A percentile compares a stretch with the other conserved stretches of the same genome.
These are phyloP conservation scores for Volucella bombylans DNA, from an alignment of 2,888 invertebrate genomes.

Conservation along the genomic window DNA sequence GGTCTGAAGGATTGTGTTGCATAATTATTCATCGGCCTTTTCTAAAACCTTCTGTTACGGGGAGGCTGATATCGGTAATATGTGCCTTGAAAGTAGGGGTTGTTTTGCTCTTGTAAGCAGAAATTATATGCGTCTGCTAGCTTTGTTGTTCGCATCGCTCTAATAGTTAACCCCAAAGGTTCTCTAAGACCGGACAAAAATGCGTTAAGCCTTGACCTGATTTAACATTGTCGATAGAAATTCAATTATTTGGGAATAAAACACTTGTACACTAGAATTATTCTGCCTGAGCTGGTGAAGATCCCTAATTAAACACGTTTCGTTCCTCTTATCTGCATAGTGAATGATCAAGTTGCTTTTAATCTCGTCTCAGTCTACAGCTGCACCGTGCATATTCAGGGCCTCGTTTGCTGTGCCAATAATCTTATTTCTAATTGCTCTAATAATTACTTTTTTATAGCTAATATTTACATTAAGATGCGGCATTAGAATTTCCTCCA, in stretches of 20 bases:
- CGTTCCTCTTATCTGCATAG: no score
- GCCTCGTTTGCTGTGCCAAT: conserved; percentile 54
- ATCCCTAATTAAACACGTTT: conserved; percentile 35
- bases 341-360: conserved; percentile 23
- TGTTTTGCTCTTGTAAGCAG: conserved; percentile 59
- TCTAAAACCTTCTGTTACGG: no score
- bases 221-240: conserved; percentile 48
- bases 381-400: conserved; percentile 54
- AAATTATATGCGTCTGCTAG: conserved; percentile 38
- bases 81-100: no score
- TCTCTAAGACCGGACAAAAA: conserved; percentile 44
- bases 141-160: conserved; percentile 35
- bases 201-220: conserved; percentile 40
- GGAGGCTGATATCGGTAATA: no score
- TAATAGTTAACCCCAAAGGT: conserved; percentile 37
- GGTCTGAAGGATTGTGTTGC: no score
- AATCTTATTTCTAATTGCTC: no score
- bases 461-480: no score
- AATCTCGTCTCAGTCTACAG: conserved; percentile 32
- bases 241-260: conserved; percentile 50
- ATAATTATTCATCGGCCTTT: no score
- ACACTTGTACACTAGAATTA: conserved; percentile 29
- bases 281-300: conserved; percentile 21
- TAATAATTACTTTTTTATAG: no score
- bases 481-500: neutral